These are phyloP conservation scores for Cheracebus regulus DNA, from an alignment of 2,797 vertebrate genomes.

Conservation along the genomic window DNA sequence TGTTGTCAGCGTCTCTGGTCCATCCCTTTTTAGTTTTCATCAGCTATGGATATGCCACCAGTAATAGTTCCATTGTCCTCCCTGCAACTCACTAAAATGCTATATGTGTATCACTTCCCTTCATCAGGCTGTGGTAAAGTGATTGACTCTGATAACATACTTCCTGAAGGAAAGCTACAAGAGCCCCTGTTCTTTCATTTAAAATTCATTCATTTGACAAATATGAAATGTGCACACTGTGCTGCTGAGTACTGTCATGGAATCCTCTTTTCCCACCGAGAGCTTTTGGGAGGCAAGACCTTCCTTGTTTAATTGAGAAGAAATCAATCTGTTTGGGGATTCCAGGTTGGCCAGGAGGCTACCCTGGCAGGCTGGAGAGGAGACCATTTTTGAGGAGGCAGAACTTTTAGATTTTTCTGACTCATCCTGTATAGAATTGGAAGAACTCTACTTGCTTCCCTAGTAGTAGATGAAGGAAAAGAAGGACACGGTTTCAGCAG, in stretches of 20 bases:
- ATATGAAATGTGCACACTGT: neutral
- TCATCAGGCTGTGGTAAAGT: neutral
- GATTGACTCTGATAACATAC: neutral
- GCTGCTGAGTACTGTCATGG: neutral
- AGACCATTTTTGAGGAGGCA: neutral
- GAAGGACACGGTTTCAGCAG: neutral
- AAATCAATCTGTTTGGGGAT: neutral
- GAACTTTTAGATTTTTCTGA: neutral
- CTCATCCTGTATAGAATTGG: neutral
- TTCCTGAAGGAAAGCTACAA: neutral
- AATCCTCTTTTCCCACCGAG: neutral
- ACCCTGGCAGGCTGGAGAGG: neutral
- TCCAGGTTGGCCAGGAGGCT: neutral
- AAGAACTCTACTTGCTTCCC: neutral
- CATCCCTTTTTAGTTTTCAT: neutral
- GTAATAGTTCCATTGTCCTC: neutral
- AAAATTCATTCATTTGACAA: neutral
- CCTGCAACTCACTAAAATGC: neutral
- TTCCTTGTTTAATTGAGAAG: neutral
- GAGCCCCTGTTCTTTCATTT: neutral
- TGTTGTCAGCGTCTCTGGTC: neutral
- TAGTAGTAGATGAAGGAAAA: neutral
- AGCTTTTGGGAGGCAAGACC: neutral
- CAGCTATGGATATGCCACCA: neutral
- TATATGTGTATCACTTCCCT: neutral